A percentile compares a stretch with the other conserved stretches of the same genome.
Evolutionary conservation across 2,888 invertebrate genomes (phyloP).

Genomic region (Dicyrtomina minuta): DNA sequence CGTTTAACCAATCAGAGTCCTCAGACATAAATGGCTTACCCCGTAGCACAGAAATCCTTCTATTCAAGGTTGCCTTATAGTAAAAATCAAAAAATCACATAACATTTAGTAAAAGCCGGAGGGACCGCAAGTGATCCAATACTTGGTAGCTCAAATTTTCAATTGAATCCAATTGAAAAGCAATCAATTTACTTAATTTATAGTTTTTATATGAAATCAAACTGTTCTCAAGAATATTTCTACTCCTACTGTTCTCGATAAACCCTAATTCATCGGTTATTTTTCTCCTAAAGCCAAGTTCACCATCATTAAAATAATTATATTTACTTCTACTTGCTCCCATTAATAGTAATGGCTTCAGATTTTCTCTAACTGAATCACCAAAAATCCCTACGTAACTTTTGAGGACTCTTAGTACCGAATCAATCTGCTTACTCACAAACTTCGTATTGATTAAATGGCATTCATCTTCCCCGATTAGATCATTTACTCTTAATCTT

Average conservation of each 20-base stretch:
- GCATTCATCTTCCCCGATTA: conserved; percentile 18
- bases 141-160: conserved; percentile 39
- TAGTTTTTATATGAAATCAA: neutral
- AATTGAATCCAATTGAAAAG: conserved; percentile 12
- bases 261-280: neutral
- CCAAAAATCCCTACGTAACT: conserved; percentile 14
- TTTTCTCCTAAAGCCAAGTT: neutral
- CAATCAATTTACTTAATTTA: neutral
- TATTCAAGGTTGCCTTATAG: too few species aligned
- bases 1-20: too few species aligned
- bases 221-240: neutral
- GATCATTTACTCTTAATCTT: neutral
- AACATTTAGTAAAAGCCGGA: conserved; percentile 43
- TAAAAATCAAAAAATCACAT: conserved; percentile 12
- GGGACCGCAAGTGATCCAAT: conserved; percentile 45
- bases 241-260: neutral
- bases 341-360: neutral
- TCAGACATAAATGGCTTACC: too few species aligned
- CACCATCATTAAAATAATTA: conserved; percentile 14
- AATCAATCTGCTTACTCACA: conserved; percentile 36
- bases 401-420: conserved; percentile 28
- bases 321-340: neutral
- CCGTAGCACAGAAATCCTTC: too few species aligned
- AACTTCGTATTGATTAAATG: conserved; percentile 30
- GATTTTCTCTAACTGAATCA: neutral